Evolutionary conservation across 2,797 vertebrate species (phyloP).

Genomic region (Hypotaenidia okinawae): DNA sequence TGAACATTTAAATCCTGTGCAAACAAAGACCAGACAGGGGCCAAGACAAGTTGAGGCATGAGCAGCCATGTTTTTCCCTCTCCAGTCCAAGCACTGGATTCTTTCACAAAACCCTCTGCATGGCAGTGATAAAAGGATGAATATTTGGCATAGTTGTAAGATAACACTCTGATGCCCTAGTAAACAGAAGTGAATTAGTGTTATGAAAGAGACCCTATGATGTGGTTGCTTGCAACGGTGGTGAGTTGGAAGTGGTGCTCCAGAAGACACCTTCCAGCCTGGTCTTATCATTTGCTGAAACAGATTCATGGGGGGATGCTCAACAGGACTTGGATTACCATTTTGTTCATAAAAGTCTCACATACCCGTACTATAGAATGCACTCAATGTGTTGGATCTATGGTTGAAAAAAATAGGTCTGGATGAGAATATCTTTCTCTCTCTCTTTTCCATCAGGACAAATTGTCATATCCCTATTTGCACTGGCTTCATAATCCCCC

Average conservation of each 20-base stretch:
- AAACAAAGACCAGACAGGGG: slow-evolving; percentile 11
- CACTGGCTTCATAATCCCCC: not conserved
- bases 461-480: not conserved
- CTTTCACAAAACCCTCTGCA: not conserved
- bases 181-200: not conserved
- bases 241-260: not conserved
- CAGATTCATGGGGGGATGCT: not conserved
- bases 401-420: not conserved
- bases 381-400: not conserved
- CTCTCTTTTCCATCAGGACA: not conserved
- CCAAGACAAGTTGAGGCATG: not conserved
- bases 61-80: slow-evolving; percentile 15
- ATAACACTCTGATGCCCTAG: not conserved
- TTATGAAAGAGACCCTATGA: not conserved
- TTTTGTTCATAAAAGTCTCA: not conserved
- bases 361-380: not conserved
- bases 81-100: slow-evolving; percentile 5
- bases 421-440: not conserved
- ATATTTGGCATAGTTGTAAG: slow-evolving; percentile 17
- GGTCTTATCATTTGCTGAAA: not conserved
- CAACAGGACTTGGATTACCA: not conserved
- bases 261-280: not conserved
- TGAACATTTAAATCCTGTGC: not conserved
- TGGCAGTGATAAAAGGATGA: slow-evolving; percentile 22
- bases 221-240: not conserved